Conservation (phyloP, 23 tunicate genomes). For the Trididemnum clinides region DNA sequence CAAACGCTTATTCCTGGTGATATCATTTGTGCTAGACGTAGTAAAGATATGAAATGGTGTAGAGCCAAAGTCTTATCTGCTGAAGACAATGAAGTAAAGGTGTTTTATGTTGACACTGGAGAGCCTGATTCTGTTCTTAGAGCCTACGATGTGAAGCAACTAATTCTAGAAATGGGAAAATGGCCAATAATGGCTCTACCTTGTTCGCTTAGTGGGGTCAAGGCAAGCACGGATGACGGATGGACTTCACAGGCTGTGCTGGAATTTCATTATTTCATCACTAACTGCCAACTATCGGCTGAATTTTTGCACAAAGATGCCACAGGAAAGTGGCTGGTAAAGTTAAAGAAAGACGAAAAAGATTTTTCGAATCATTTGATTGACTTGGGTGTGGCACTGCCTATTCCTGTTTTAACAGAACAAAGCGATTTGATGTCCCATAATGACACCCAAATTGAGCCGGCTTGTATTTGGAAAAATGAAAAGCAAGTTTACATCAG, state of each 20-base stretch:
- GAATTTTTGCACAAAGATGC: conserved; percentile 25
- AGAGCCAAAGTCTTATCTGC: conserved; percentile 47
- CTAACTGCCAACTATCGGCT: neutral
- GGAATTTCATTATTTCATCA: neutral
- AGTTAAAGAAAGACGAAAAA: conserved; percentile 13
- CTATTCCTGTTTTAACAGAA: neutral
- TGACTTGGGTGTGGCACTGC: neutral
- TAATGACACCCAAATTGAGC: neutral
- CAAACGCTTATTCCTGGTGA: conserved; percentile 36
- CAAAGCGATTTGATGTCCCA: neutral
- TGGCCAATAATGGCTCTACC: conserved; percentile 68
- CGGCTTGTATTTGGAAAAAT: neutral
- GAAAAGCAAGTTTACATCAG: conserved; percentile 60
- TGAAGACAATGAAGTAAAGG: conserved; percentile 9
- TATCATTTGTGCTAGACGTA: conserved; percentile 56
- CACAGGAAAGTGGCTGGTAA: conserved; percentile 40
- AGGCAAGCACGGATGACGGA: neutral
- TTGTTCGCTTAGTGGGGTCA: conserved; percentile 43
- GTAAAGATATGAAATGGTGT: conserved; percentile 49
- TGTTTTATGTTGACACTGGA: conserved; percentile 65
- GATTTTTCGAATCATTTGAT: conserved; percentile 37
- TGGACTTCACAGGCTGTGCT: conserved; percentile 38
- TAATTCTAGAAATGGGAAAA: conserved; percentile 42
- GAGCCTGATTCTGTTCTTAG: conserved; percentile 26
- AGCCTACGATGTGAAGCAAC: conserved; percentile 49